Evolutionary conservation across 2,888 invertebrate genomes (phyloP).

Genomic region (Dinocampus coccinellae): DNA sequence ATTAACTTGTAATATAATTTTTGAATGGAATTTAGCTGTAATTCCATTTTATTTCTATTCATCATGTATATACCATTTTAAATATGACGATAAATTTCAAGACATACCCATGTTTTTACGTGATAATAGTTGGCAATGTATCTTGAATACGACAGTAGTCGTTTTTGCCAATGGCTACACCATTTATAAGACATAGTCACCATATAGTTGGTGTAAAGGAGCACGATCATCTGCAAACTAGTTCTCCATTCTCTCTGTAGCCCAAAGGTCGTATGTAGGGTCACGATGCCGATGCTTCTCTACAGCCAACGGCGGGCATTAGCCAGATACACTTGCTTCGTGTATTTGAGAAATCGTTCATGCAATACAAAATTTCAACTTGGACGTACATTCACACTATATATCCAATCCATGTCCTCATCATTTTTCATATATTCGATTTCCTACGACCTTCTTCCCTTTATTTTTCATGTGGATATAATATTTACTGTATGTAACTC

Average conservation of each 20-base stretch:
- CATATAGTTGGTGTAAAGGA: background rate
- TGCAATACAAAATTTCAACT: conserved; percentile 10
- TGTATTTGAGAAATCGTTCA: background rate
- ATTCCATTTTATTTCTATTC: background rate
- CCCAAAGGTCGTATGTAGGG: conserved; percentile 54
- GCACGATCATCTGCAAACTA: conserved; percentile 50
- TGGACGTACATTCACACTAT: background rate
- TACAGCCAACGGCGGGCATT: conserved; percentile 36
- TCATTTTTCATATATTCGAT: background rate
- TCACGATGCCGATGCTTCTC: conserved; percentile 61
- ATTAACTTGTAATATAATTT: conserved; percentile 2
- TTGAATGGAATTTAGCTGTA: background rate
- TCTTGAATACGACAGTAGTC: background rate
- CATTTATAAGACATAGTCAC: background rate
- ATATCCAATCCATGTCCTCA: background rate
- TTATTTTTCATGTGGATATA: conserved; percentile 29
- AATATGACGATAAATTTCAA: background rate
- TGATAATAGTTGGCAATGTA: background rate
- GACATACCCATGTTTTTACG: conserved; percentile 8
- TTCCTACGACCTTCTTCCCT: conserved; percentile 20
- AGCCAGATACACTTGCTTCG: background rate
- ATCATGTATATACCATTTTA: background rate
- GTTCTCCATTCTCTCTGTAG: conserved; percentile 51
- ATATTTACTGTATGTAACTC: no score
- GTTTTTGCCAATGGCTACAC: background rate